Evolutionary conservation across 2,888 invertebrate genomes (phyloP).

Genomic region (Oasisia sp.): DNA sequence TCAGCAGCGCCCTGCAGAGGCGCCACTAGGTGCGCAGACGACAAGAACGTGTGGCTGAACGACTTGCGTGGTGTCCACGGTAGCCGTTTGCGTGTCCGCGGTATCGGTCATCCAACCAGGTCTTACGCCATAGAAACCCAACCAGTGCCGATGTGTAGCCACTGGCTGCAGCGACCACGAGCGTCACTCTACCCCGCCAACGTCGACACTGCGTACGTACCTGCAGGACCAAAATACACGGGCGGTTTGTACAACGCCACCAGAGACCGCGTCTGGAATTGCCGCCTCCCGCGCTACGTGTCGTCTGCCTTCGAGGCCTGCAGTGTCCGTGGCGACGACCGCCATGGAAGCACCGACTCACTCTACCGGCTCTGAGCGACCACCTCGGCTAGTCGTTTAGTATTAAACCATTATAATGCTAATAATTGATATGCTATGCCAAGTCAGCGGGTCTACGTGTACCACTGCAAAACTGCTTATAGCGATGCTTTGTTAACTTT

Average conservation of each 20-base stretch:
- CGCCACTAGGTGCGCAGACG: background rate
- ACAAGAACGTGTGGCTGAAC: background rate
- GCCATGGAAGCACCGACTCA: background rate
- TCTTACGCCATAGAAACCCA: background rate
- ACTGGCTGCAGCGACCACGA: background rate
- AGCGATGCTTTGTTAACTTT: too few relatives aligned
- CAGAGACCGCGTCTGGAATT: background rate
- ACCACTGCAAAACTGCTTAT: too few relatives aligned
- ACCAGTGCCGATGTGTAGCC: background rate
- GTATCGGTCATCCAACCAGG: background rate
- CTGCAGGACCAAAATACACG: background rate
- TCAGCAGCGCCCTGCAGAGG: background rate
- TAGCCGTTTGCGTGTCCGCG: background rate
- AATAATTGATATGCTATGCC: too few relatives aligned
- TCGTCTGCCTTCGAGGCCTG: background rate
- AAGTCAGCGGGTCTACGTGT: too few relatives aligned
- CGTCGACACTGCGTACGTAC: background rate
- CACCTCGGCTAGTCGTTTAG: background rate
- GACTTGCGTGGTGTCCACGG: background rate
- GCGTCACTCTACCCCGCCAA: background rate
- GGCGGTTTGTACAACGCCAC: slow-evolving; percentile 1
- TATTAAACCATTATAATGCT: background rate
- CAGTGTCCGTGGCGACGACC: background rate
- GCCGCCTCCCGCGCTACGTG: background rate
- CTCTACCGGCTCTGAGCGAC: background rate